Base-by-base conservation (phyloP, 2,797 vertebrate genomes). In the Gadopsis bispinosus region DNA sequence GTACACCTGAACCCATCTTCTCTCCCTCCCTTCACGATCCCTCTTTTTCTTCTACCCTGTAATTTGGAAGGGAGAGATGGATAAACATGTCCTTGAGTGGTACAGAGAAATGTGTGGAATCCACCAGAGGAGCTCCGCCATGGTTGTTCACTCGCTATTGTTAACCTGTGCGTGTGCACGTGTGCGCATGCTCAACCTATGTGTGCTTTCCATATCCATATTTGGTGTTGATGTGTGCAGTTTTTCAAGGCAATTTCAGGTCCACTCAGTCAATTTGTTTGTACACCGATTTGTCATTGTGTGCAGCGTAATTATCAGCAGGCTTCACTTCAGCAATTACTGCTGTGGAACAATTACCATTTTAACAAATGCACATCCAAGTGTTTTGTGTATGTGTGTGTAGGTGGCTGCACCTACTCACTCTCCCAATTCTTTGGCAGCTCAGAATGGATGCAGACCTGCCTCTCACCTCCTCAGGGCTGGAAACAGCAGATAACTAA, bases 11-110 rank as follows among this genome's bases (percentile, higher is more conserved):
- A 92, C 79, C 77, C 75, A 74, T 75, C 81, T 37, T 58, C 71
- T 43, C 85, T 48, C 33, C 41, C 20, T 58, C 54, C 58, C 59
- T 33, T 62, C 73, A 33, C 61, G 43, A 76, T 79, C 67, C 74
- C 48, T 64, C 69, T 62, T 73, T 81, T 79, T 81, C 63, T 77
- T 73, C 79, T 61, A 73, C 86, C 88, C 90, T 94, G 91, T 94
- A 91, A 95, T 95, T 95, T 94, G 78, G 65, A 61, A 78, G 77
- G 51, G 69, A 73, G 82, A 86, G 81, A 79, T 77, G 84, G 80
- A 90, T 86, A 92, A 95, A 92, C 92, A 91, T 88, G 91, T 92
- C 92, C 89, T 93, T 93, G 88, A 91, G 84, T 72, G 77, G 69
- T 77, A 26, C 47, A 80, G 31, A 89, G 83, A 89, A 92, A 94